phyloP scores from a whole-genome alignment of 64 coral and sea anemone genomes.

The Pachyseris speciosa region DNA sequence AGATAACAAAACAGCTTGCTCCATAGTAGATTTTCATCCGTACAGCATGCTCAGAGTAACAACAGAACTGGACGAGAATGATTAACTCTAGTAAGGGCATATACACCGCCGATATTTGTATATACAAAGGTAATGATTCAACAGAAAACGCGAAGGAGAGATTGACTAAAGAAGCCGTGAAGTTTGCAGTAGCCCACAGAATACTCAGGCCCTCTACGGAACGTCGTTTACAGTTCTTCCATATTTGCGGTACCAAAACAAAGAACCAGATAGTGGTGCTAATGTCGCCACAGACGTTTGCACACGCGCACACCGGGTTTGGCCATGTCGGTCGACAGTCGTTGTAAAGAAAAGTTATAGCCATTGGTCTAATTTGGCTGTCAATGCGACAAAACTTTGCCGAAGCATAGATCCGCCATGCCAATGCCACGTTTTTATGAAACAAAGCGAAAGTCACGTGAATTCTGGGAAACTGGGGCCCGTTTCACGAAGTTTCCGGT shows the following conservation, averaged over 20 bases:
- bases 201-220: constrained; percentile 57
- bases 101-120: constrained; percentile 17
- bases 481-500: too few species aligned
- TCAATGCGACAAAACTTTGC: too few species aligned
- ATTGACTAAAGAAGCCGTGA: constrained; percentile 66
- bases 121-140: constrained; percentile 12
- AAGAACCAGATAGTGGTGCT: constrained; percentile 63
- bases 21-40: constrained; percentile 24
- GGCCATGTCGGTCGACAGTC: constrained; percentile 28
- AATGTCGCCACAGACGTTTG: constrained; percentile 10
- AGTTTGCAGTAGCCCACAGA: too few species aligned
- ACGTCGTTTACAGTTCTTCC: constrained; percentile 32
- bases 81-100: constrained; percentile 28
- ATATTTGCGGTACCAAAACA: constrained; percentile 56
- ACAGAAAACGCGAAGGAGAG: constrained; percentile 28
- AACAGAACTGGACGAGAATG: constrained; percentile 52
- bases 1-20: constrained; percentile 14
- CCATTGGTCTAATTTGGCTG: neutral
- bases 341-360: neutral
- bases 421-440: too few species aligned
- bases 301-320: constrained; percentile 1
- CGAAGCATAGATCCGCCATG: too few species aligned
- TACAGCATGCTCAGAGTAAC: constrained; percentile 19
- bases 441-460: too few species aligned
- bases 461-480: too few species aligned